These are phyloP conservation scores for Amblyraja radiata DNA, from an alignment of 2,797 vertebrate genomes.

Conservation along the genomic window DNA sequence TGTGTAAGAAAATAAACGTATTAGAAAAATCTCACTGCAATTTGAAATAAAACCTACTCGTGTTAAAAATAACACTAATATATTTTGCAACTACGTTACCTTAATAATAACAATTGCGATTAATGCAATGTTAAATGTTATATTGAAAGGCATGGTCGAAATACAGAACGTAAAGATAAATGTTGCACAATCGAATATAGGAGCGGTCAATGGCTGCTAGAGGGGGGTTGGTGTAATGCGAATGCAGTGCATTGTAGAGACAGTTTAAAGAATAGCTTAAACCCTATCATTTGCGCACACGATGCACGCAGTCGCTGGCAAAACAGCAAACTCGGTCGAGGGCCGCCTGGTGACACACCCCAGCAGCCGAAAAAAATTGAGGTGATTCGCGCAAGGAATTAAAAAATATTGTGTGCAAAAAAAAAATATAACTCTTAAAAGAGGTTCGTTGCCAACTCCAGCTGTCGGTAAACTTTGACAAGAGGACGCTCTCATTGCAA, in stretches of 20 bases:
- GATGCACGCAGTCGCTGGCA: slow-evolving; percentile 48
- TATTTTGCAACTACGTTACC: neutral
- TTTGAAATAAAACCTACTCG: neutral
- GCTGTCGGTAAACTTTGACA: slow-evolving; percentile 44
- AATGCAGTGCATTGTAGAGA: neutral
- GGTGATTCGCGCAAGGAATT: slow-evolving; percentile 50
- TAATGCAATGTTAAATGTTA: neutral
- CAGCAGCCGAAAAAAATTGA: slow-evolving; percentile 50
- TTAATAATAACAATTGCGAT: neutral
- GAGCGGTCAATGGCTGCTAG: slow-evolving; percentile 2
- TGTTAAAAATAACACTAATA: neutral
- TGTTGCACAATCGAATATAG: neutral
- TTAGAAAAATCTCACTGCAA: neutral
- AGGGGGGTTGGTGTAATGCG: neutral
- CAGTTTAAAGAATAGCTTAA: slow-evolving; percentile 24
- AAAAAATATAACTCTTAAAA: slow-evolving; percentile 46
- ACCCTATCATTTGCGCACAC: slow-evolving; percentile 45
- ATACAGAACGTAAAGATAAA: neutral
- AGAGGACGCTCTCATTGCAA: slow-evolving; percentile 43
- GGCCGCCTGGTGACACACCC: slow-evolving; percentile 53
- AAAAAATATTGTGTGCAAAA: slow-evolving; percentile 44
- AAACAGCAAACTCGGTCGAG: slow-evolving; percentile 45
- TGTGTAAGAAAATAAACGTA: neutral
- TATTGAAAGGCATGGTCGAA: neutral
- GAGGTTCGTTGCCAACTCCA: slow-evolving; percentile 48